These are phyloP conservation scores for Nysson spinosus DNA, from an alignment of 2,888 invertebrate species.

Conservation along the genomic window DNA sequence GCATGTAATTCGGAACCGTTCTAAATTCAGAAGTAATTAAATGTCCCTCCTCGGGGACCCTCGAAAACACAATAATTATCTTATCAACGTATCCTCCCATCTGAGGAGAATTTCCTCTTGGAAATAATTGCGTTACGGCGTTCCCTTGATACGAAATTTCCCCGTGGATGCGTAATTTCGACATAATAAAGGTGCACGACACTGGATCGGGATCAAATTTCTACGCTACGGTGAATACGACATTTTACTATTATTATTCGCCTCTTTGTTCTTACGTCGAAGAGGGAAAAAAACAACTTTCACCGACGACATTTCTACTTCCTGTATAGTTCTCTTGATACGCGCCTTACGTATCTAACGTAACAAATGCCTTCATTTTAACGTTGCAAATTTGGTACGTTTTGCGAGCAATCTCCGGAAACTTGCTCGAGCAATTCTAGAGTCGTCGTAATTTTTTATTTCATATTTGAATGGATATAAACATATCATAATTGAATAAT, in stretches of 20 bases:
- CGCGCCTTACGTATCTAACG: conserved; percentile 10
- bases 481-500: too few species aligned
- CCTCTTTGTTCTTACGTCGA: conserved; percentile 31
- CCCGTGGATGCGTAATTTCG: conserved; percentile 18
- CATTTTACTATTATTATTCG: conserved; percentile 23
- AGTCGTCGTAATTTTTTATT: too few species aligned
- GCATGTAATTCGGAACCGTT: background rate
- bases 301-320: conserved; percentile 30
- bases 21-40: background rate
- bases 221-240: conserved; percentile 17
- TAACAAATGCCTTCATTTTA: too few species aligned
- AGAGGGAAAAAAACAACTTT: conserved; percentile 34
- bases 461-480: too few species aligned
- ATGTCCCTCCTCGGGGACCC: background rate
- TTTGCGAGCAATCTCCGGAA: too few species aligned
- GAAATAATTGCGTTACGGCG: background rate
- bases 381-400: too few species aligned
- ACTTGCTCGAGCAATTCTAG: too few species aligned
- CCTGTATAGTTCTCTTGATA: conserved; percentile 8
- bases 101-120: background rate
- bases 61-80: background rate
- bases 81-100: conserved; percentile 5
- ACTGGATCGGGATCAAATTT: conserved; percentile 34
- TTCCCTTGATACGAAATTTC: conserved; percentile 29
- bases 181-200: conserved; percentile 16